Base-by-base conservation (phyloP, 2,888 invertebrate species). In the Drosophila emarginata region DNA sequence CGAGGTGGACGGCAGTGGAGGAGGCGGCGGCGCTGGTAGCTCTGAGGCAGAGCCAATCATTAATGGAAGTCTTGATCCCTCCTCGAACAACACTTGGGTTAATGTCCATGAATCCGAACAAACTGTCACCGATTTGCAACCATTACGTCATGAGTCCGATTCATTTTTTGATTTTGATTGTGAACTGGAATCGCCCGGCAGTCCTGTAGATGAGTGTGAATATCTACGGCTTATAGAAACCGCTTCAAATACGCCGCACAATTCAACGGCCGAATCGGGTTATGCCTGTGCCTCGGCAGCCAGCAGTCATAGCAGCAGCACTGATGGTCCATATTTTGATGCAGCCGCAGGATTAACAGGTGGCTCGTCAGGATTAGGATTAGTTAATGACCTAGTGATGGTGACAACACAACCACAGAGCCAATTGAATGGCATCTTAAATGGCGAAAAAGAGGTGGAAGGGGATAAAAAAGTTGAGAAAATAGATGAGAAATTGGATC, bases 181-280 rank as follows among this genome's bases (percentile, higher is more conserved):
- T 78, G 94, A 94, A 78, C 92, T 94, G 93, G 95, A 95, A 74
- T 95, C 94, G 71, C 95, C 95, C 0, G 94, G 94, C 58, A 96
- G 95, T 78, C 96, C 96, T 0, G 94, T 93, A 57, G 95, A 95
- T 74, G 93, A 94, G 78, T 92, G 92, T 75, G 94, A 94, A 89
- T 92, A 93, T 67, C 92, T 93, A 67, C 89, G 91, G 72, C 84
- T 92, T 56, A 91, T 92, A 84, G 92, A 87, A 91, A 94, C 93
- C 80, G 93, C 93, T 80, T 93, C 93, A 78, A 93, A 93, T 72
- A 93, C 93, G 70, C 91, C 93, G 26, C 93, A 93, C 74, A 91
- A 90, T 71, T 91, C 90, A 79, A 92, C 89, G 68, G 90, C 90
- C 79, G 94, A 93, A 67, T 92, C 93, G 1, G 93, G 92, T 21